A percentile compares a stretch with the other conserved stretches of the same genome.
These are phyloP conservation scores for Ichneumoninae sp. DNA, from an alignment of 2,888 invertebrate species.

Conservation along the genomic window DNA sequence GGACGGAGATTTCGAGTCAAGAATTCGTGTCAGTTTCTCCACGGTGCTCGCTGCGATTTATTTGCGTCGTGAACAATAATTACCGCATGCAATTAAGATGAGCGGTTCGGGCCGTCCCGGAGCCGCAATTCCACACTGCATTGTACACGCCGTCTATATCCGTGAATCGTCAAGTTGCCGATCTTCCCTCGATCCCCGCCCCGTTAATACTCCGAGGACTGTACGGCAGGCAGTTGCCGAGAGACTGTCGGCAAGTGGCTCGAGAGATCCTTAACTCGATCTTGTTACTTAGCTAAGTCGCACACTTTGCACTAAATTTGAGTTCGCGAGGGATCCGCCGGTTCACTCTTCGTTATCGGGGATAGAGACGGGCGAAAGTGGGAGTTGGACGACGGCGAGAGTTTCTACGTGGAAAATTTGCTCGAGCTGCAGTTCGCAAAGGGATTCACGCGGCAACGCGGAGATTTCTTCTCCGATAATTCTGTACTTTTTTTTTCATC, in stretches of 20 bases:
- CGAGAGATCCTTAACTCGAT: constrained; percentile 70
- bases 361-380: constrained; percentile 1
- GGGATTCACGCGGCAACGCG: background rate
- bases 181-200: constrained; percentile 27
- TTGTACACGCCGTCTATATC: background rate
- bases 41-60: constrained; percentile 68
- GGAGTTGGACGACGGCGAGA: constrained; percentile 9
- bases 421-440: constrained; percentile 16
- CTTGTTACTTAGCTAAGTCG: constrained; percentile 71
- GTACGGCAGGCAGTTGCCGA: constrained; percentile 31
- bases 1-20: constrained; percentile 7
- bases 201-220: constrained; percentile 15
- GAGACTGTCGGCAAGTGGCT: constrained; percentile 32
- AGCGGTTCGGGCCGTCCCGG: constrained; percentile 60
- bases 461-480: background rate
- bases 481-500: background rate
- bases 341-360: constrained; percentile 49
- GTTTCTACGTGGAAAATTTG: constrained; percentile 30
- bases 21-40: constrained; percentile 37
- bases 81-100: constrained; percentile 77
- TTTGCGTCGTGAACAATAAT: constrained; percentile 81
- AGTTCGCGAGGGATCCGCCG: constrained; percentile 60
- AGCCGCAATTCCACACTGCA: constrained; percentile 3
- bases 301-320: constrained; percentile 68
- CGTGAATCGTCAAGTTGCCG: constrained; percentile 29